These are phyloP conservation scores for Olivierus martensii DNA, from an alignment of 1,140 invertebrate species.

Conservation along the genomic window DNA sequence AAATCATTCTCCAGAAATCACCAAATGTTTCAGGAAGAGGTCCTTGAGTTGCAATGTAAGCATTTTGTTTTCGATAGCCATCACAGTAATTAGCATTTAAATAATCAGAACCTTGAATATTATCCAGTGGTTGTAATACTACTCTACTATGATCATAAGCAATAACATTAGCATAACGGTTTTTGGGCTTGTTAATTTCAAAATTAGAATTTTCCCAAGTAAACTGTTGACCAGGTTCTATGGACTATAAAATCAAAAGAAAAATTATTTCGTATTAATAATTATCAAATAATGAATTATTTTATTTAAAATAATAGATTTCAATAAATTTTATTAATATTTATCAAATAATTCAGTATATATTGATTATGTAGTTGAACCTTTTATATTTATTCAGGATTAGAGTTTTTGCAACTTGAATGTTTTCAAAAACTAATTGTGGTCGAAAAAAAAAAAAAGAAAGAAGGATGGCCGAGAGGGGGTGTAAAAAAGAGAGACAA, in stretches of 20 bases:
- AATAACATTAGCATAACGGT: conserved; percentile 98
- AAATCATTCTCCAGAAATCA: conserved; percentile 99
- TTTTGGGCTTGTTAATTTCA: conserved; percentile 97
- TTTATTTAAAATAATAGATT: no score
- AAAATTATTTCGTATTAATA: no score
- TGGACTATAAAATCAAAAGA: conserved; percentile 40
- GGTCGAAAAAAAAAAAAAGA: no score
- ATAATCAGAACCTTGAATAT: conserved; percentile 86
- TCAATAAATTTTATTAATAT: no score
- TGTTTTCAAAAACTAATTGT: no score
- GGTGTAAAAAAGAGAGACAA: no score
- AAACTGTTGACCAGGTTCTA: conserved; percentile 98
- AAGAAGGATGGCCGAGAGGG: no score
- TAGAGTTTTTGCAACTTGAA: no score
- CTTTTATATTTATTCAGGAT: no score
- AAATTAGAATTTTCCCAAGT: conserved; percentile 99
- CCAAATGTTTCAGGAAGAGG: conserved; percentile 91
- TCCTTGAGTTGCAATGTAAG: conserved; percentile 88
- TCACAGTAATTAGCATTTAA: conserved; percentile 99
- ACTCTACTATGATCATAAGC: conserved; percentile 98
- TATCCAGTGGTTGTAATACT: conserved; percentile 59
- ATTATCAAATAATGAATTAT: no score
- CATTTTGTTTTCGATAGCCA: conserved; percentile 88
- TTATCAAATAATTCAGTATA: no score
- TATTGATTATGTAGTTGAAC: no score